Base-by-base conservation (phyloP, 2,888 invertebrate genomes). In the Cremastobaeus sp. region DNA sequence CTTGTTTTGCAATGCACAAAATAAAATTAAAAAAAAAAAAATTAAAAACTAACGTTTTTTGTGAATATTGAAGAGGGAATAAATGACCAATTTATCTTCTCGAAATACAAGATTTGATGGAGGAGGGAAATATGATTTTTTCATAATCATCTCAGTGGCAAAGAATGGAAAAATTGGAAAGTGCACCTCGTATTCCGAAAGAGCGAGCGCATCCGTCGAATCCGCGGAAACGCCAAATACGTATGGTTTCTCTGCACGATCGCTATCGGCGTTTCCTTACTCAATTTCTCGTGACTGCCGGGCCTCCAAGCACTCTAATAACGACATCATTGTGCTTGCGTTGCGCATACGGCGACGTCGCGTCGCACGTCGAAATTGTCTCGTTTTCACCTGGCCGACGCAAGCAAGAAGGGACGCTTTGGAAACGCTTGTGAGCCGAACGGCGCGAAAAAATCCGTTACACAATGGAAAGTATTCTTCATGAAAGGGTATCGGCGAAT, bases 391-490 rank as follows among this genome's bases (percentile, higher is more conserved):
- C 18, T 70, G 43, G 41, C 0, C 48, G 47, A 15, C 12, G 59
- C 37, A 48, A 15, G 15, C 52, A 12, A 45, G 54, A 37, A 28
- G 48, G 25, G 62, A 20, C 70, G 39, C 69, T 60, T 59, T 69
- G 69, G 69, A 69, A 69, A 69, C 55, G 69, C 47, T 1, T 15
- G 21, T 11, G 11, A 21, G 48, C 25, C 47, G 34, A 47, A 43
- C 52, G 57, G 50, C 59, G 64, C 25, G 25, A 25, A 25, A 25
- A 25, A 50, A 32, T 83, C 82, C 83, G 83, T 87, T 86, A 86
- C 84, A 87, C 86, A 86, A 86, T 87, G 86, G 86, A 87, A 87
- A 87, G 86, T 87, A 83, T 83, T 83, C 82, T 82, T 85, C 83
- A 83, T 78, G 84, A 84, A 81, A 82, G 81, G 81, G 81, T 82